Percentiles rank a stretch among this genome's conserved stretches.
phyloP scores from a whole-genome alignment of 64 coral and sea anemone species.

The Montipora cactus region DNA sequence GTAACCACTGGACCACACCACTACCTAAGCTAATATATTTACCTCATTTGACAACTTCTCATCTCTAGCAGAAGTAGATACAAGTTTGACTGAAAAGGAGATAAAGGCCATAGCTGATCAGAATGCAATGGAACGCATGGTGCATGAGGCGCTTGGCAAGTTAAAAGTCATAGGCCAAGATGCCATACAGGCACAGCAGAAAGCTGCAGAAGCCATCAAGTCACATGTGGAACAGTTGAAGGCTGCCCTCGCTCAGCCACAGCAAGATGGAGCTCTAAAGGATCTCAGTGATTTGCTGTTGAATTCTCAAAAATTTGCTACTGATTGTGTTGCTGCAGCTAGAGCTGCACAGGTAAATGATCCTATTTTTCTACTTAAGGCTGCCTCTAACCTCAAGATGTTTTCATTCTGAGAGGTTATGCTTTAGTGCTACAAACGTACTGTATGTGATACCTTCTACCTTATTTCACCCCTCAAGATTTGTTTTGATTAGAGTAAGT shows the following conservation, averaged over 20 bases:
- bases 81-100: constrained; percentile 74
- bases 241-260: constrained; percentile 68
- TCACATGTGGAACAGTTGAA: constrained; percentile 71
- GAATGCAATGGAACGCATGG: constrained; percentile 79
- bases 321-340: constrained; percentile 50
- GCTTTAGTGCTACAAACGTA: too few species aligned
- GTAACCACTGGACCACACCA: too few species aligned
- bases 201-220: constrained; percentile 65
- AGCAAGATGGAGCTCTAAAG: constrained; percentile 38
- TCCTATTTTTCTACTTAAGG: not conserved
- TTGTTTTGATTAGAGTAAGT: too few species aligned
- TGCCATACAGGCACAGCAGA: constrained; percentile 77
- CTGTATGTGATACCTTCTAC: too few species aligned
- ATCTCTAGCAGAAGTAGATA: constrained; percentile 44
- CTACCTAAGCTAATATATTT: too few species aligned
- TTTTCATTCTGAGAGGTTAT: too few species aligned
- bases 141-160: constrained; percentile 66
- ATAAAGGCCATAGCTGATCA: constrained; percentile 73
- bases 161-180: constrained; percentile 66
- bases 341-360: constrained; percentile 48
- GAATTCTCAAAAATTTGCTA: constrained; percentile 67
- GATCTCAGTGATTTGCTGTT: constrained; percentile 70
- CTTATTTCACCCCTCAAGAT: too few species aligned
- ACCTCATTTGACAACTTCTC: not conserved
- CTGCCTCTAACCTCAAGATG: not conserved